Evolutionary conservation across 2,888 invertebrate genomes (phyloP).

Genomic region (Kryphioiulus occultus): DNA sequence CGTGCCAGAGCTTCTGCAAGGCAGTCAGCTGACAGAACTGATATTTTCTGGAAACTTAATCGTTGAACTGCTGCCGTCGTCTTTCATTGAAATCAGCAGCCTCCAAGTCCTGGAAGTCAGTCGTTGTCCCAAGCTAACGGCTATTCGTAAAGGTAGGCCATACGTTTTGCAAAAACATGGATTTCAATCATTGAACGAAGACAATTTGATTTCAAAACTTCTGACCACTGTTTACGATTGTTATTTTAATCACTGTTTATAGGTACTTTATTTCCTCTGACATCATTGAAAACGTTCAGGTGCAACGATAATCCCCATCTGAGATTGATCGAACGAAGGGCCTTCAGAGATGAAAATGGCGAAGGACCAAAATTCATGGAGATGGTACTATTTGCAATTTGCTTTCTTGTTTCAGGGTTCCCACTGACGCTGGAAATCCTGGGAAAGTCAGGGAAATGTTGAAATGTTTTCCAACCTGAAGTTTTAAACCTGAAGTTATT

Average conservation of each 20-base stretch:
- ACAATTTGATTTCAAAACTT: not conserved
- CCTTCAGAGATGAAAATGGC: constrained; percentile 45
- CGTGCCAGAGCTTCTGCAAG: constrained; percentile 48
- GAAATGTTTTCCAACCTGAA: no score
- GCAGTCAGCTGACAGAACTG: constrained; percentile 7
- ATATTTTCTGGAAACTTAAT: constrained; percentile 48
- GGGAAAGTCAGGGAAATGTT: no score
- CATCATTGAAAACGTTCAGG: not conserved
- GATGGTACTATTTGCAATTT: not conserved
- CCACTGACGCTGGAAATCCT: no score
- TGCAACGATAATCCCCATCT: constrained; percentile 6
- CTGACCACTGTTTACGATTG: no score
- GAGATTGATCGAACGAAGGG: constrained; percentile 32
- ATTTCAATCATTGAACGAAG: not conserved
- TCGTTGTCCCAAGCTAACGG: not conserved
- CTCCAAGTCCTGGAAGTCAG: constrained; percentile 40
- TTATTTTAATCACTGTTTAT: not conserved
- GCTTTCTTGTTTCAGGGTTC: no score
- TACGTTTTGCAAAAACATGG: not conserved
- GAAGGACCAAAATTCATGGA: constrained; percentile 10
- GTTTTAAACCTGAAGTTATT: no score
- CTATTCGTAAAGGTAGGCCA: constrained; percentile 42
- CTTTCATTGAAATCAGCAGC: constrained; percentile 42
- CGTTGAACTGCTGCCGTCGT: constrained; percentile 33
- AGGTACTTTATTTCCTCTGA: constrained; percentile 44